A percentile compares a stretch with the other conserved stretches of the same genome.
phyloP scores from a whole-genome alignment of 2,113 vertebrate species.

The Oreochromis spilurus region DNA sequence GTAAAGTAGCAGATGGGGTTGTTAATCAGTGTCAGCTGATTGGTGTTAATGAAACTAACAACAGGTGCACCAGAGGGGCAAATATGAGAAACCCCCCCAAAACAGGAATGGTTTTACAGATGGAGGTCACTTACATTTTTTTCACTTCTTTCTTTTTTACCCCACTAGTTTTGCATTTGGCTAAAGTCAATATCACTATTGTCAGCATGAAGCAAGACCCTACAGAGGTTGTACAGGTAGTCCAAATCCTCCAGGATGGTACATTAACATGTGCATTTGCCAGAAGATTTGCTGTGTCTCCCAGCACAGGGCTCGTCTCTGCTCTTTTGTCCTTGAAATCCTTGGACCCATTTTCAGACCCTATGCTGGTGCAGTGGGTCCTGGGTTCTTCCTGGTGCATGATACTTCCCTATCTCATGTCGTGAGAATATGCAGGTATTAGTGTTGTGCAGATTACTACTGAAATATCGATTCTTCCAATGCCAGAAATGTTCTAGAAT shows the following conservation, averaged over 20 bases:
- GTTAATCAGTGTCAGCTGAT: too few relatives aligned
- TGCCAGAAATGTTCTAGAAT: background rate
- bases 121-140: background rate
- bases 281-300: background rate
- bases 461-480: rapidly evolving
- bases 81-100: too few relatives aligned
- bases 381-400: background rate
- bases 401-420: background rate
- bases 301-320: background rate
- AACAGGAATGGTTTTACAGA: background rate
- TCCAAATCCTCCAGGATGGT: background rate
- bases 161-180: background rate
- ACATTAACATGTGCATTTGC: background rate
- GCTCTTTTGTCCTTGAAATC: background rate
- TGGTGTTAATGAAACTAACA: too few relatives aligned
- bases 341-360: background rate
- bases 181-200: background rate
- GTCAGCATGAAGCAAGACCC: background rate
- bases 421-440: background rate
- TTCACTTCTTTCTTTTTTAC: background rate
- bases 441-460: background rate
- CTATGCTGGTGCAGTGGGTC: background rate
- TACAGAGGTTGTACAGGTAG: background rate
- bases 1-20: too few relatives aligned
- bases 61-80: too few relatives aligned